phyloP scores from a whole-genome alignment of 2,888 invertebrate genomes.

The Campoplex nolae region DNA sequence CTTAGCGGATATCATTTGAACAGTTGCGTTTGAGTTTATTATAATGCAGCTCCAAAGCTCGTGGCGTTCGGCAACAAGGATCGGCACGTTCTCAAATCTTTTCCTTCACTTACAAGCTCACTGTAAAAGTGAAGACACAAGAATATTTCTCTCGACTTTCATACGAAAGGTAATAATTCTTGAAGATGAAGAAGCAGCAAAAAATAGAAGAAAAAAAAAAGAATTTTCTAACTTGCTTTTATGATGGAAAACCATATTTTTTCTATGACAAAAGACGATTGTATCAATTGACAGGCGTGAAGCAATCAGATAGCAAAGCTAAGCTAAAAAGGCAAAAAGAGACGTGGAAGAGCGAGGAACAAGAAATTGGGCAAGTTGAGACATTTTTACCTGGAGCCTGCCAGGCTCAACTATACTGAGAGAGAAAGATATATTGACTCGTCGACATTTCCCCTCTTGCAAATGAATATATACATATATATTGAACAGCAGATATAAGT shows the following conservation, averaged over 20 bases:
- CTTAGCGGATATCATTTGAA: no score
- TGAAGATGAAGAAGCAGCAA: no score
- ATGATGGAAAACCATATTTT: neutral
- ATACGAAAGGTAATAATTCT: neutral
- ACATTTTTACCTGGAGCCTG: conserved; percentile 80
- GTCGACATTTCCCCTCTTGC: conserved; percentile 70
- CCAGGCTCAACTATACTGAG: conserved; percentile 59
- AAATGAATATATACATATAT: conserved; percentile 47
- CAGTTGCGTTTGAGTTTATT: no score
- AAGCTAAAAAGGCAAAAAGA: conserved; percentile 66
- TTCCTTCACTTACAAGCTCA: neutral
- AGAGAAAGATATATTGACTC: conserved; percentile 78
- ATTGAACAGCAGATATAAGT: neutral
- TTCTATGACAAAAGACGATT: conserved; percentile 7
- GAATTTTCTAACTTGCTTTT: neutral
- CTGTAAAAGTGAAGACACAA: neutral
- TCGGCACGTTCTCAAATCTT: no score
- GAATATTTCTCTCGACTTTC: neutral
- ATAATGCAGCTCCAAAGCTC: no score
- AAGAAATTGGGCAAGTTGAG: conserved; percentile 78
- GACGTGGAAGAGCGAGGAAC: conserved; percentile 62
- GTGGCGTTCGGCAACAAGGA: no score
- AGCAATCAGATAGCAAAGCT: conserved; percentile 58
- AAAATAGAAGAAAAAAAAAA: no score
- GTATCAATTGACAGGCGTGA: conserved; percentile 53